Evolutionary conservation across 2,113 vertebrate genomes (phyloP).

Genomic region (Poeciliopsis retropinna): DNA sequence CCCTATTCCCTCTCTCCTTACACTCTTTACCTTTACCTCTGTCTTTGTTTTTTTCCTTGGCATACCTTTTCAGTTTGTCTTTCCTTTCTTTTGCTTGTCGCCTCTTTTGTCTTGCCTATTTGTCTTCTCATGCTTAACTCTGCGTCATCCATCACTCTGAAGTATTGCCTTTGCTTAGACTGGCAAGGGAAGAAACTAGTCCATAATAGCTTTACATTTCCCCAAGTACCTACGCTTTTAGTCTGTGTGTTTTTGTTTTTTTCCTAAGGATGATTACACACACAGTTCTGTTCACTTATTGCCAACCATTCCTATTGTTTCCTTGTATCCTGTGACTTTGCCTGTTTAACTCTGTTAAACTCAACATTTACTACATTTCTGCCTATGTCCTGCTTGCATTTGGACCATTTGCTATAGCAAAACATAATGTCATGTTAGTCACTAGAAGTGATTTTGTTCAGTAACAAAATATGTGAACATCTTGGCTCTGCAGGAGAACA

Average conservation of each 20-base stretch:
- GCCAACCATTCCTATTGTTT: too few species aligned
- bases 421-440: too few species aligned
- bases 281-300: too few species aligned
- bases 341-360: too few species aligned
- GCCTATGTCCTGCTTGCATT: too few species aligned
- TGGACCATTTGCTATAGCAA: too few species aligned
- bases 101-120: slow-evolving; percentile 6
- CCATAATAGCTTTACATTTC: slow-evolving; percentile 27
- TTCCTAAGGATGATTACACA: not conserved
- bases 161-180: not conserved
- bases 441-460: too few species aligned
- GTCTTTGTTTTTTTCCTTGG: slow-evolving; percentile 18
- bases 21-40: slow-evolving; percentile 16
- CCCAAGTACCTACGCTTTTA: slow-evolving; percentile 33
- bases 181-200: slow-evolving; percentile 15
- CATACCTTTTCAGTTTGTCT: not conserved
- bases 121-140: slow-evolving; percentile 3
- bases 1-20: slow-evolving; percentile 16
- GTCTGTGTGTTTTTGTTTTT: not conserved
- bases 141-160: slow-evolving; percentile 28
- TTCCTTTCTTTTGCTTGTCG: slow-evolving; percentile 1
- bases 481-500: too few species aligned
- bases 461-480: too few species aligned
- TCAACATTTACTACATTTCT: too few species aligned
- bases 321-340: too few species aligned